Base-by-base conservation (phyloP, 1,140 invertebrate genomes). In the Drosophila nigrodunni region DNA sequence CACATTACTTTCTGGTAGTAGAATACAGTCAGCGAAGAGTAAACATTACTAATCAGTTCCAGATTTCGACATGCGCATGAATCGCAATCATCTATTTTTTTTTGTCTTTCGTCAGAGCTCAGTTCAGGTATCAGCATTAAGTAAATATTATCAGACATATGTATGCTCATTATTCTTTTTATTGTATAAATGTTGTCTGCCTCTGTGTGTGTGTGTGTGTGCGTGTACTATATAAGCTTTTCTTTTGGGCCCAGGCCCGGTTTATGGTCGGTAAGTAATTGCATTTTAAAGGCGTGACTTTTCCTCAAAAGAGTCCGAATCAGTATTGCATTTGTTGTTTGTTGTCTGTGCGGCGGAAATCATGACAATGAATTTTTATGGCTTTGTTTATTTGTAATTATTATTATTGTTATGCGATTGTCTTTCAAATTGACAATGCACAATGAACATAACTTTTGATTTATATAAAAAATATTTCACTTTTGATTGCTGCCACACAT, bases 331-430 rank as follows among this genome's bases (percentile, higher is more conserved):
- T 58, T 52, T 47, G 59, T 25, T 35, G 41, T 58, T 83, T 79
- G 61, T 86, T 79, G 68, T 79, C 58, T 75, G 75, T 71, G 76
- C 76, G 80, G 76, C 82, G 82, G 79, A 86, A 86, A 88, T 86
- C 71, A 82, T 82, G 83, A 79, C 82, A 86, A 82, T 88, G 78
- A 69, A 73, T 78, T 88, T 79, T 79, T 88, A 86, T 87, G 79
- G 82, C 72, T 78, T 88, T 86, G 82, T 82, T 81, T 82, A 47
- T 68, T 52, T 70, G 58, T 75, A 67, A 78, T 86, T 73, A 81
- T 86, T 74, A 77, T 43, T 43, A 43, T 30, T 30, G 74, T 43
- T 43, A 13, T 67, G 68, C 78, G 74, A 83, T 85, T 86, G 74
- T 77, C 76, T 86, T 62, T 68, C 47, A 52, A 62, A 64, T 64